Evolutionary conservation across 1,140 invertebrate species (phyloP).

Genomic region (Heliconius eleuchia): DNA sequence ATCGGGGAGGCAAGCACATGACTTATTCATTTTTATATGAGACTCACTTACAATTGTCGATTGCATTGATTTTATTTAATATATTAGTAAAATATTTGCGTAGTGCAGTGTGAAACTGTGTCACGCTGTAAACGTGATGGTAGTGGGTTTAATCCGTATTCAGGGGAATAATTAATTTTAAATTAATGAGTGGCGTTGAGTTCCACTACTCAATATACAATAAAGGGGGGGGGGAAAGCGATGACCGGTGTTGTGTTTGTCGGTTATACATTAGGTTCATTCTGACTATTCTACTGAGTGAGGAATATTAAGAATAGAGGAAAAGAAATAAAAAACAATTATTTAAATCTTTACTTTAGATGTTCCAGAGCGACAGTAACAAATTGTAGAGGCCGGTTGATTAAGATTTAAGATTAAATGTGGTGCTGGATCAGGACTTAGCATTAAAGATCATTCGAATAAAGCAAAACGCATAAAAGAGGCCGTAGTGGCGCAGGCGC

Average conservation of each 20-base stretch:
- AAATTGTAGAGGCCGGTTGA: not conserved
- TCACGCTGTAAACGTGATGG: no score
- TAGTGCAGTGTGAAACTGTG: not conserved
- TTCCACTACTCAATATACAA: no score
- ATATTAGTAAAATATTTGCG: not conserved
- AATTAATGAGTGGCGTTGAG: no score
- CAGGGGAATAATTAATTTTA: no score
- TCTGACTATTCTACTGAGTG: not conserved
- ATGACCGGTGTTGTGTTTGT: not conserved
- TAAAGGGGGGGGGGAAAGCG: no score
- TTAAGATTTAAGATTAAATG: not conserved
- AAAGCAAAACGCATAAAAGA: not conserved
- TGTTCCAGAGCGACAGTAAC: not conserved
- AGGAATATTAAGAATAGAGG: not conserved
- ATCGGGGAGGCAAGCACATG: conserved; percentile 45
- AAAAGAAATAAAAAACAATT: not conserved
- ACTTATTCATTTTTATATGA: conserved; percentile 35
- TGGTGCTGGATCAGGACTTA: not conserved
- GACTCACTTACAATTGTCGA: not conserved
- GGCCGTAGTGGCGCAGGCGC: no score
- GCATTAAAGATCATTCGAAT: not conserved
- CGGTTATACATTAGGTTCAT: not conserved
- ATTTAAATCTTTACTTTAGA: not conserved
- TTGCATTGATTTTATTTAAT: conserved; percentile 14
- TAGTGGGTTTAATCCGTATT: not conserved